These are phyloP conservation scores for Andrena haemorrhoa DNA, from an alignment of 2,888 invertebrate species.

Conservation along the genomic window DNA sequence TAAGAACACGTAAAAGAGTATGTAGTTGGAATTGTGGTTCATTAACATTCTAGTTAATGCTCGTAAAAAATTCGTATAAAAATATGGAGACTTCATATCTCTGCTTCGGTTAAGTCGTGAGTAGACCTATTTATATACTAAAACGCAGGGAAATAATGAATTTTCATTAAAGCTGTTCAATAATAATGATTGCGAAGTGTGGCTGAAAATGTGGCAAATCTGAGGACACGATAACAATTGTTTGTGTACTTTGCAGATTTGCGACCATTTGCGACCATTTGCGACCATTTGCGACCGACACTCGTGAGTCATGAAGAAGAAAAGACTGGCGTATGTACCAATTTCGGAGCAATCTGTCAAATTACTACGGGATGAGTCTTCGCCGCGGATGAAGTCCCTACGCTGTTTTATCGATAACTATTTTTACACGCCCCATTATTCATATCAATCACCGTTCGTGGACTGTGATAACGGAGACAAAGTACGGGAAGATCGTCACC, in stretches of 20 bases:
- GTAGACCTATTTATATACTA: neutral
- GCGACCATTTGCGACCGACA: too few relatives aligned
- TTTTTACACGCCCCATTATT: too few relatives aligned
- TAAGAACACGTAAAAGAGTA: constrained; percentile 70
- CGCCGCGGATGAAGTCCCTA: too few relatives aligned
- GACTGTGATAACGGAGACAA: too few relatives aligned
- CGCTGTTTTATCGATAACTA: too few relatives aligned
- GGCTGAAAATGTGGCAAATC: too few relatives aligned
- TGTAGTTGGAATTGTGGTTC: constrained; percentile 70
- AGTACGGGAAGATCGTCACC: too few relatives aligned
- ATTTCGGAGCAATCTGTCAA: neutral
- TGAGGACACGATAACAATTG: neutral
- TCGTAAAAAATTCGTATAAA: constrained; percentile 51
- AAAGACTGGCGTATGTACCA: neutral
- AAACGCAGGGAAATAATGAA: constrained; percentile 26
- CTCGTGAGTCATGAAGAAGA: too few relatives aligned
- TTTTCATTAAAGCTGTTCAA: constrained; percentile 15
- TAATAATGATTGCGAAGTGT: constrained; percentile 2
- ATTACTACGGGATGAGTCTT: neutral
- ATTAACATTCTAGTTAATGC: constrained; percentile 58
- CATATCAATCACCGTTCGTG: too few relatives aligned
- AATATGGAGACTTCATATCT: constrained; percentile 39
- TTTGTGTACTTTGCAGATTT: neutral
- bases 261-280: too few relatives aligned
- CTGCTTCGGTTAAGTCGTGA: neutral